Conservation (phyloP, 2,113 vertebrate species). For the Myiagra hebetior region DNA sequence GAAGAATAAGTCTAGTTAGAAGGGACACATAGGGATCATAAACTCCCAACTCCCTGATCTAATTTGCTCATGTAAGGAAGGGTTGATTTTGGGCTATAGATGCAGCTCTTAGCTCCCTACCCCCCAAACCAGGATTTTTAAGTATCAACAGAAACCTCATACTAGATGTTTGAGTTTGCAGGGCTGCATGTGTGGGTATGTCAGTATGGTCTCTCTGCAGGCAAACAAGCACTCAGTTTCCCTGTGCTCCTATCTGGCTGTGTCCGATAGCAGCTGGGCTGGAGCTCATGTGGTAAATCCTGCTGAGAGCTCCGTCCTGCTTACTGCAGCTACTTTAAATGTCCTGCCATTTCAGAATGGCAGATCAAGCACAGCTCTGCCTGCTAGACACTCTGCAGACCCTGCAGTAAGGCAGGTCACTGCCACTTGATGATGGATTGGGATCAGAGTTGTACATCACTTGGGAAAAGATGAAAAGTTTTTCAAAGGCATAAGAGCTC, state of each 20-base stretch:
- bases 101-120: background rate
- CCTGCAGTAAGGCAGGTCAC: background rate
- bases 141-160: background rate
- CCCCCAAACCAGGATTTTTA: background rate
- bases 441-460: background rate
- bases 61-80: background rate
- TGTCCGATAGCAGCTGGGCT: background rate
- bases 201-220: background rate
- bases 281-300: background rate
- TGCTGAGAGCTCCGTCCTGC: background rate
- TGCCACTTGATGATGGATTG: background rate
- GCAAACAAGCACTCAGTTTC: rapidly evolving
- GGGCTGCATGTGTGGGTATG: background rate
- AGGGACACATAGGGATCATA: background rate
- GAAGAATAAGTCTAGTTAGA: background rate
- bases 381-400: background rate
- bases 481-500: background rate
- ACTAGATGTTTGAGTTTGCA: background rate
- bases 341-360: background rate
- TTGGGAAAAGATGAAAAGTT: background rate
- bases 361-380: background rate
- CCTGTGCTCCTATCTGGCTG: background rate
- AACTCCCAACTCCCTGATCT: background rate
- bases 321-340: background rate
- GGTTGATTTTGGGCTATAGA: background rate